A percentile compares a stretch with the other conserved stretches of the same genome.
These are phyloP conservation scores for Cnemophilus loriae DNA, from an alignment of 2,113 vertebrate genomes.

Conservation along the genomic window DNA sequence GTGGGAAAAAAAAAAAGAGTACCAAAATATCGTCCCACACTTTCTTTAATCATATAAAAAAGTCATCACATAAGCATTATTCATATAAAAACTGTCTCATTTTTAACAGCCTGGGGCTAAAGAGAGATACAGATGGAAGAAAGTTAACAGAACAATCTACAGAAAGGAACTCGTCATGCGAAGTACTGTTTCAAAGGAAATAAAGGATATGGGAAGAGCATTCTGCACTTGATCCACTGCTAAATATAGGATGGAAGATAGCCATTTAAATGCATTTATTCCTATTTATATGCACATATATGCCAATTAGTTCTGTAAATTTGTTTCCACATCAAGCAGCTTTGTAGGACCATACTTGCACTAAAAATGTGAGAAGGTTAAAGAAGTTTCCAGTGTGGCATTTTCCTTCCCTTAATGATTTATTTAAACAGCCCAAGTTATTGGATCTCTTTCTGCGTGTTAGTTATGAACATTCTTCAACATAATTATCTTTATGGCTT, in stretches of 20 bases:
- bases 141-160: slow-evolving; percentile 35
- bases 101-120: slow-evolving; percentile 39
- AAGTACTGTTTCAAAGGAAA: slow-evolving; percentile 43
- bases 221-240: background rate
- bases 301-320: background rate
- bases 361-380: background rate
- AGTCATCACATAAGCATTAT: slow-evolving; percentile 51
- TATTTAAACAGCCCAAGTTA: background rate
- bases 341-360: background rate
- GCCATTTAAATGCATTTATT: slow-evolving; percentile 8
- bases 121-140: slow-evolving; percentile 26
- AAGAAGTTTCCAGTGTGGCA: background rate
- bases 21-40: slow-evolving; percentile 42
- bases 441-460: background rate
- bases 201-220: background rate
- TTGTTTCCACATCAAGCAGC: background rate
- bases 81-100: slow-evolving; percentile 54
- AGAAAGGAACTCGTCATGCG: slow-evolving; percentile 11
- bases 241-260: slow-evolving; percentile 35
- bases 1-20: background rate
- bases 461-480: background rate
- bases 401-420: background rate
- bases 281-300: slow-evolving; percentile 4
- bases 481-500: background rate
- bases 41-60: slow-evolving; percentile 46